These are phyloP conservation scores for Octodon degus DNA, from an alignment of 2,113 vertebrate genomes.

Conservation along the genomic window DNA sequence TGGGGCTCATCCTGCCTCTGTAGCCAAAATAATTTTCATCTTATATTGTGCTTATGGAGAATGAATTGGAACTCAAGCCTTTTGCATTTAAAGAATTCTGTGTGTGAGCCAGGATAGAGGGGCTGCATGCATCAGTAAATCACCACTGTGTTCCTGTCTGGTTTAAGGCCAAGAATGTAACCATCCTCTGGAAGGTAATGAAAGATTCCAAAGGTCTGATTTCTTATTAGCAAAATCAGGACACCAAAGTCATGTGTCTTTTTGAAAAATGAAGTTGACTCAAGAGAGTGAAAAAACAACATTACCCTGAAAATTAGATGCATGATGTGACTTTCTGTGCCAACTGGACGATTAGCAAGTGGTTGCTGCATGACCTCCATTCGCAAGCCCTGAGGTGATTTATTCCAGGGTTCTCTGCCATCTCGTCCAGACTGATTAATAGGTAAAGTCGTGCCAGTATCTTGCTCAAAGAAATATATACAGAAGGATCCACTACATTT, in stretches of 20 bases:
- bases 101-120: not conserved
- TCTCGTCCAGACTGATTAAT: not conserved
- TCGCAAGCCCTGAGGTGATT: not conserved
- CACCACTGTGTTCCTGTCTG: not conserved
- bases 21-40: constrained; percentile 62
- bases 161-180: constrained; percentile 36
- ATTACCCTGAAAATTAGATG: constrained; percentile 29
- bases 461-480: not conserved
- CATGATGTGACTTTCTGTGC: not conserved
- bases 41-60: constrained; percentile 7
- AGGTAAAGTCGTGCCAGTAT: not conserved
- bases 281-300: not conserved
- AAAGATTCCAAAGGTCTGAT: constrained; percentile 32
- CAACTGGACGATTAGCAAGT: not conserved
- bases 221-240: constrained; percentile 56
- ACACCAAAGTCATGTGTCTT: not conserved
- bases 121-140: not conserved
- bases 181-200: not conserved
- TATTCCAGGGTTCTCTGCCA: not conserved
- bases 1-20: not conserved
- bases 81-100: constrained; percentile 46
- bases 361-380: not conserved
- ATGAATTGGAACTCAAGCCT: constrained; percentile 52
- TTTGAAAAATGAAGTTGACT: not conserved
- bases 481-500: not conserved